Conservation (phyloP, 1,140 invertebrate genomes). For the Penaeus chinensis region DNA sequence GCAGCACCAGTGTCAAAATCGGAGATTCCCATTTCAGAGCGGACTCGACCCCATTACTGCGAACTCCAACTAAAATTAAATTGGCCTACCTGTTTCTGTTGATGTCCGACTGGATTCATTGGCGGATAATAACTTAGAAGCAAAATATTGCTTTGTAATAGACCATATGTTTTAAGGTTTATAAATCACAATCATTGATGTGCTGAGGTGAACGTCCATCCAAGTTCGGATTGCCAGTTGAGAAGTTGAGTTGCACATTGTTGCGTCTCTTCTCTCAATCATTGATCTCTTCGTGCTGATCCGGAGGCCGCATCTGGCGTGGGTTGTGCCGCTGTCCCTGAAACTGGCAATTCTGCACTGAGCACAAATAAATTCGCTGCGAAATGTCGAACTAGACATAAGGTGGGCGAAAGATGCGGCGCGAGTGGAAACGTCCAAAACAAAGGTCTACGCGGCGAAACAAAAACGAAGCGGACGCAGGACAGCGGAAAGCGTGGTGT, state of each 20-base stretch:
- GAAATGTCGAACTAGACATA: not conserved
- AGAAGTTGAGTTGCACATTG: constrained; percentile 42
- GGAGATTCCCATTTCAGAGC: constrained; percentile 29
- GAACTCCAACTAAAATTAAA: constrained; percentile 21
- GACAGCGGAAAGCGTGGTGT: constrained; percentile 47
- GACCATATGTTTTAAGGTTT: constrained; percentile 28
- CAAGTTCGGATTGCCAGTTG: constrained; percentile 42
- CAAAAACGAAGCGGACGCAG: constrained; percentile 46
- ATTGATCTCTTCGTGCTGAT: constrained; percentile 24
- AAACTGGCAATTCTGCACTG: too few relatives aligned
- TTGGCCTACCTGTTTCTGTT: not conserved
- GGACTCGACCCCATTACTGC: constrained; percentile 29
- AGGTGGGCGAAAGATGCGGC: not conserved
- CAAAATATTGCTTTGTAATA: constrained; percentile 45
- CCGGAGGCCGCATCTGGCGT: constrained; percentile 1
- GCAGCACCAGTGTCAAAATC: constrained; percentile 41
- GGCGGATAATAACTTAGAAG: constrained; percentile 36
- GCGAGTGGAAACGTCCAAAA: not conserved
- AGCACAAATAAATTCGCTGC: not conserved
- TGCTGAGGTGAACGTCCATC: constrained; percentile 44
- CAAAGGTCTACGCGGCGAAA: constrained; percentile 27
- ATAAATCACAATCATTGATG: constrained; percentile 49
- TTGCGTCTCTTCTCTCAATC: constrained; percentile 34
- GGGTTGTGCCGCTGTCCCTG: not conserved
- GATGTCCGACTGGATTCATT: constrained; percentile 6